phyloP scores from a whole-genome alignment of 2,797 vertebrate genomes.

The Scleropages formosus region DNA sequence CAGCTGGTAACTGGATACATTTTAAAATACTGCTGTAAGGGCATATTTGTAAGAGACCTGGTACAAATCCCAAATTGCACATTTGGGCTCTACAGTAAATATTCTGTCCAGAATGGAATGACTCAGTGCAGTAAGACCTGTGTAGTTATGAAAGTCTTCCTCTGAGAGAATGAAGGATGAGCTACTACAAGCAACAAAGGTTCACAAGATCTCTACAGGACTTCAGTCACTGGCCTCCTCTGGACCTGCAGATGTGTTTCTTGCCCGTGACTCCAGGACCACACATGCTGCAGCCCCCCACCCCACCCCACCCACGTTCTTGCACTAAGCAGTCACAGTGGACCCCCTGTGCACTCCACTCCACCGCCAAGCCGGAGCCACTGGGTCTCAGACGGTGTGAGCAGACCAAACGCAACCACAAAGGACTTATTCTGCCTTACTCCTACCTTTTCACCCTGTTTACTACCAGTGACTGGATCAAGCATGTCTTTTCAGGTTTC shows the following conservation, averaged over 20 bases:
- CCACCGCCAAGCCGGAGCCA: neutral
- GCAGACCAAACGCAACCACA: neutral
- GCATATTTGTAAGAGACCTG: conserved; percentile 37
- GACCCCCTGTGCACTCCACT: neutral
- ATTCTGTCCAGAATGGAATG: conserved; percentile 43
- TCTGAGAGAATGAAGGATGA: too few species aligned
- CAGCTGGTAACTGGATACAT: neutral
- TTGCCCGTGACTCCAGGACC: conserved; percentile 46
- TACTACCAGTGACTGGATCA: conserved; percentile 37
- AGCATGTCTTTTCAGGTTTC: neutral
- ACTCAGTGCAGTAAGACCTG: conserved; percentile 48
- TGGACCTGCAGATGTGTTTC: conserved; percentile 51
- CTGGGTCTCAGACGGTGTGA: neutral
- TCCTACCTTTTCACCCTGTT: conserved; percentile 29
- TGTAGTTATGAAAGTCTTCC: neutral
- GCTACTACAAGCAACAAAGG: conserved; percentile 45
- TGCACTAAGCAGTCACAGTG: neutral
- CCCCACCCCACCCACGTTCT: neutral
- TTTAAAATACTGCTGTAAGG: neutral
- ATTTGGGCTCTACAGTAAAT: conserved; percentile 44
- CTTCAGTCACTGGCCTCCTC: conserved; percentile 46
- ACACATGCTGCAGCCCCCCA: conserved; percentile 37
- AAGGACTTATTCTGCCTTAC: neutral
- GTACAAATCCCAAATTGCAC: conserved; percentile 30
- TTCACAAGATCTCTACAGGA: conserved; percentile 48